These are phyloP conservation scores for Drosophila burlai DNA, from an alignment of 1,140 invertebrate species.

Conservation along the genomic window DNA sequence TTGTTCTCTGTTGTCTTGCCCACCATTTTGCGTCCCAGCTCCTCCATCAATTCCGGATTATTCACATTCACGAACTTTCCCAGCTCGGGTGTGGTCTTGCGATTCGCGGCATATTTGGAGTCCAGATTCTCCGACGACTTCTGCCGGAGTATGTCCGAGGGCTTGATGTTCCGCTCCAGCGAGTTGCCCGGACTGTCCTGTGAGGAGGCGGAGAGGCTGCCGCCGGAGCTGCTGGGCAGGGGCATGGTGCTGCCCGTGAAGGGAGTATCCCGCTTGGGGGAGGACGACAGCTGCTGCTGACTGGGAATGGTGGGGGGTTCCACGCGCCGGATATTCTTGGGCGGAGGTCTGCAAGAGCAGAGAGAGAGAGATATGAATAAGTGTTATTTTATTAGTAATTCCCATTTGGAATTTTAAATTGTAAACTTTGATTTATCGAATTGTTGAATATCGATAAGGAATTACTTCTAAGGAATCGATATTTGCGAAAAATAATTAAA, in stretches of 20 bases:
- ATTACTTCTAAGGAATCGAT: not conserved
- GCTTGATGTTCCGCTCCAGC: constrained; percentile 83
- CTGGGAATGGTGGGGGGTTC: constrained; percentile 86
- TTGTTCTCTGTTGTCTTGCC: constrained; percentile 71
- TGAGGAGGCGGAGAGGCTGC: constrained; percentile 49
- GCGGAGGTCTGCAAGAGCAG: constrained; percentile 86
- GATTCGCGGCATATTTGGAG: constrained; percentile 68
- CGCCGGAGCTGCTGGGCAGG: constrained; percentile 68
- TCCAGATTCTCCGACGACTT: constrained; percentile 83
- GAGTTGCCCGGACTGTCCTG: constrained; percentile 77
- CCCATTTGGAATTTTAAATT: too few species aligned
- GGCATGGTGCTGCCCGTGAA: constrained; percentile 75
- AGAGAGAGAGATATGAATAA: not conserved
- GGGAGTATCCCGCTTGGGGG: constrained; percentile 76
- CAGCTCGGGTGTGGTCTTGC: constrained; percentile 82
- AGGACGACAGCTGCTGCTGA: constrained; percentile 68
- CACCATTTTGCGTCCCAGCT: constrained; percentile 80
- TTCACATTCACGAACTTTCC: constrained; percentile 75
- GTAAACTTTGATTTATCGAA: not conserved
- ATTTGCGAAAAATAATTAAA: not conserved
- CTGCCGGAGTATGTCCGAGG: constrained; percentile 81
- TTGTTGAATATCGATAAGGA: not conserved
- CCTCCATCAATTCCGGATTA: constrained; percentile 80
- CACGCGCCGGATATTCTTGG: constrained; percentile 87
- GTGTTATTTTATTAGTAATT: too few species aligned